Evolutionary conservation across 2,888 invertebrate species (phyloP), one percentile per base, ranked within the genome.

Genomic region (Apamea anceps): DNA sequence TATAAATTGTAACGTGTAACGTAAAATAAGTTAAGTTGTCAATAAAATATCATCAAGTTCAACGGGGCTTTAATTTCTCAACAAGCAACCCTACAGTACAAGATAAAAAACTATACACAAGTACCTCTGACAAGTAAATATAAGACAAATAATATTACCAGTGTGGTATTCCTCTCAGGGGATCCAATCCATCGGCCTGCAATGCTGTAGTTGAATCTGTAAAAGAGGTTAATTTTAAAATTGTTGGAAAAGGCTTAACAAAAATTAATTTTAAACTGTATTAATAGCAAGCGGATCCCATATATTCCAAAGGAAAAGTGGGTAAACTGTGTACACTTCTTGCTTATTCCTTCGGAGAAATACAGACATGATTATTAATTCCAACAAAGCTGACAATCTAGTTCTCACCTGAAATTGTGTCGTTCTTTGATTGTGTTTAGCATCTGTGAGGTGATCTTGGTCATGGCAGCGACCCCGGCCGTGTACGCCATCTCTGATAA

Each of bases 161-260:
- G 81, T n/a, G 96, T 95, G 1, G 95, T 91, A 81, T 96, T 96
- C 42, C 91, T 92, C 63, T 91, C 88, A 0, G 96, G 95, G 0
- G 94, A 92, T 6, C 96, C 96, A n/a, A 96, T 94, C 96, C 96
- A 96, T 7, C 95, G 93, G 0, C 93, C 94, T 6, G 92, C 94
- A 21, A 96, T 93, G 2, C 95, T 96, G 84, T 95, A 96, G 77
- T 95, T 94, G 65, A 96, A 96, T 80, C 96, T 96, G 90, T 21
- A 37, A 57, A 65, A 65, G 3, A 57, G 2, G 10, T 51, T 21
- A 0, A n/a, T n/a, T 1, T 45, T n/a, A n/a, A 7, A 15, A 42
- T 15, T 32, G 7, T 10, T 28, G 15, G 1, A 0, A 51, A 80
- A 28, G 3, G 1, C n/a, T 54, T 71, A n/a, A 12, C 60, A 72